Evolutionary conservation across 2,797 vertebrate species (phyloP), one percentile per base, ranked within the genome.

Genomic region (Cuculus canorus): DNA sequence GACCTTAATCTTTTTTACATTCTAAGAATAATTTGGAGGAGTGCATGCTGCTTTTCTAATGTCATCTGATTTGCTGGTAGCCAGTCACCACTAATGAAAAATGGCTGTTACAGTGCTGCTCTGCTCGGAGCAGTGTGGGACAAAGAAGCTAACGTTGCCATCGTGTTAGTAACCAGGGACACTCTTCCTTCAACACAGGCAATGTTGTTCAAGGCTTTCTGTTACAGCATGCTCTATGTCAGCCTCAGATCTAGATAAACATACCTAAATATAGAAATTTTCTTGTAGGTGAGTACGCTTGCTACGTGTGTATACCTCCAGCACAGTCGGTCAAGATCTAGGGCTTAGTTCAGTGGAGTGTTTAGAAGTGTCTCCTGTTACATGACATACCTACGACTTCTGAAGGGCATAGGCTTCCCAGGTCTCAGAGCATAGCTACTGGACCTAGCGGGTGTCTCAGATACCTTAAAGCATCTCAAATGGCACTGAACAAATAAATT

Each of bases 401-500:
- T 70, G 80, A 90, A 70, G 73, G 66, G 32, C 77, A 79, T 32
- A 66, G 39, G 30, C 71, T 76, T 82, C 45, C 47, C 59, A 84
- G 64, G 39, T 82, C 90, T 48, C 21, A 59, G 45, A 69, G 3
- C 82, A 61, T 54, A 90, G 83, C 50, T 50, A 41, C 45, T 5
- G 5, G 72, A 68, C 59, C n/a, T 47, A 68, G 22, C 33, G 48
- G 22, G 52, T 84, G 66, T 73, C 93, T 96, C 78, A 70, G 66
- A 95, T 96, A 64, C 71, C 78, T 84, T 80, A 50, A 60, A 88
- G 18, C 52, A 25, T 95, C 93, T 96, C 93, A 60, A 8, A 77
- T 95, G 66, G 71, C 92, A 85, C 64, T 23, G 81, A 60, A n/a
- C 18, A 77, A 73, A 90, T 64, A 73, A 84, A 80, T 73, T 32